Evolutionary conservation across 2,113 vertebrate genomes (phyloP), one percentile per base, ranked within the genome.

Genomic region (Tetrao urogallus): DNA sequence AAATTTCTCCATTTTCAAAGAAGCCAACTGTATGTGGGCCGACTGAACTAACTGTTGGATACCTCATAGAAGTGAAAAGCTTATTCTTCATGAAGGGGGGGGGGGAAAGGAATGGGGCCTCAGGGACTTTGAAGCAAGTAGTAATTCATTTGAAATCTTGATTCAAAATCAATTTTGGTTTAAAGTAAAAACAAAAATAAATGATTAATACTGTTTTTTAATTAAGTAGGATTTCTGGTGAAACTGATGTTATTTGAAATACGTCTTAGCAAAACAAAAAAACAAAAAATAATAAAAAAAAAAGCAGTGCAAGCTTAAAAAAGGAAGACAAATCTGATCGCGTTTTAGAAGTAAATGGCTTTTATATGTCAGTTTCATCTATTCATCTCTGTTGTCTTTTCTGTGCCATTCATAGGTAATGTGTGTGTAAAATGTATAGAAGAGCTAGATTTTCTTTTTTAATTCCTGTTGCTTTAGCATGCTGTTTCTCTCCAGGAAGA

Each of bases 131-230:
- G 32, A 77, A 83, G 40, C 56, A 66, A 91, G 65, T 74, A 67
- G n/a, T 78, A 92, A 86, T 83, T 95, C 3, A 69, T 82, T 89
- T 84, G 27, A 92, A 86, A 81, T 90, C n/a, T 77, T 1, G 2
- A 45, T 50, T 85, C 38, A 43, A 71, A 88, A 42, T 82, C 28
- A 8, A 12, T 82, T 85, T 82, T 67, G 5, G 4, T 85, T 93
- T 89, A 73, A 92, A 89, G 70, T 65, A 27, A 30, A 89, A 74
- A 13, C 40, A 70, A 71, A 42, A 71, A 36, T 7, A 11, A 48
- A 27, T 1, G 11, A 66, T 8, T 28, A n/a, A 21, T 4, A 28
- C 8, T 60, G 6, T 0, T 10, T 90, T 83, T 66, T 47, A 79
- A 72, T 52, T 48, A 58, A 90, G 45, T 48, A 45, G 16, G 10